Conservation (phyloP, 2,888 invertebrate species). For the Cyclophora punctaria region DNA sequence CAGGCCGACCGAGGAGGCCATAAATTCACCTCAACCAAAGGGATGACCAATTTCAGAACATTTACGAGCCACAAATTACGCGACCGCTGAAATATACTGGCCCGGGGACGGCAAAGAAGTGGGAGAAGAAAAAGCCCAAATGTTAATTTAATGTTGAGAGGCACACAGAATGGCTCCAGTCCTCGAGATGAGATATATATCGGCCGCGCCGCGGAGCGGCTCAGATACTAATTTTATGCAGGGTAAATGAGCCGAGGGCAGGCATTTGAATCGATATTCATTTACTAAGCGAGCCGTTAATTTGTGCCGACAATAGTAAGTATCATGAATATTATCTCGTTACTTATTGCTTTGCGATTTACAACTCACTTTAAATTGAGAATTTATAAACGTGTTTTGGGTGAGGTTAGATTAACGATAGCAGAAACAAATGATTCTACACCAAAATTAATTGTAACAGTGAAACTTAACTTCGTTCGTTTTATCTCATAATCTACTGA, state of each 20-base stretch:
- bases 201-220: slow-evolving; percentile 52
- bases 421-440: no score
- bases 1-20: slow-evolving; percentile 72
- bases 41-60: slow-evolving; percentile 76
- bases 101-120: slow-evolving; percentile 50
- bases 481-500: no score
- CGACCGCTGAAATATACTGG: slow-evolving; percentile 73
- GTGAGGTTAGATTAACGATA: no score
- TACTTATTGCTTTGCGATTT: slow-evolving; percentile 29
- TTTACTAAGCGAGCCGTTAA: slow-evolving; percentile 61
- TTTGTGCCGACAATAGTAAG: slow-evolving; percentile 45
- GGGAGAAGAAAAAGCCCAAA: slow-evolving; percentile 65
- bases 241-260: slow-evolving; percentile 59
- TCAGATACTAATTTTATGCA: slow-evolving; percentile 68
- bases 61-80: slow-evolving; percentile 76
- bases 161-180: slow-evolving; percentile 66
- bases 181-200: slow-evolving; percentile 63
- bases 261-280: slow-evolving; percentile 61
- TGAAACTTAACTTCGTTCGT: no score
- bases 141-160: slow-evolving; percentile 72
- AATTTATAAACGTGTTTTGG: no score
- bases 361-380: no score
- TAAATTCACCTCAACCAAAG: slow-evolving; percentile 75
- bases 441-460: no score
- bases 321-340: slow-evolving; percentile 51